Evolutionary conservation across 2,113 vertebrate species (phyloP).

Genomic region (Oncorhynchus gorbuscha): DNA sequence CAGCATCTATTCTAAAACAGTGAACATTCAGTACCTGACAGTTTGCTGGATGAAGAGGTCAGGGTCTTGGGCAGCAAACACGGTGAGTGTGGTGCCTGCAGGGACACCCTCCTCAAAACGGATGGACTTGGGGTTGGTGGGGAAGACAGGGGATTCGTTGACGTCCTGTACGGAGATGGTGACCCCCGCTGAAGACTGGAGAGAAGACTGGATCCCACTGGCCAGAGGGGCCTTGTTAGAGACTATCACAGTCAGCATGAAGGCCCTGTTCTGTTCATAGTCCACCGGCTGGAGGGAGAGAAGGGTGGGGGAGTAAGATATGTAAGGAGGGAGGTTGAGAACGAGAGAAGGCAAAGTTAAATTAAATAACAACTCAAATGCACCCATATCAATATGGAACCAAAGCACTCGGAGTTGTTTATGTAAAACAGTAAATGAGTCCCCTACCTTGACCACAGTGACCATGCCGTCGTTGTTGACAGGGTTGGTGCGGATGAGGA

Average conservation of each 20-base stretch:
- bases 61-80: conserved; percentile 79
- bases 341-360: not conserved
- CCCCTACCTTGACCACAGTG: conserved; percentile 90
- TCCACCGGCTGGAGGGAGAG: conserved; percentile 83
- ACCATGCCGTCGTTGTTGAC: conserved; percentile 95
- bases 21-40: conserved; percentile 78
- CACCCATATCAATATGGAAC: too few relatives aligned
- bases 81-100: conserved; percentile 82
- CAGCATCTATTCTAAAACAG: too few relatives aligned
- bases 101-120: conserved; percentile 93
- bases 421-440: too few relatives aligned
- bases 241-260: conserved; percentile 96
- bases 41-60: conserved; percentile 88
- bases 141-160: conserved; percentile 93
- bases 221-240: conserved; percentile 95
- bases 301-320: not conserved
- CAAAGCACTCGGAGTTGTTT: too few relatives aligned
- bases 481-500: conserved; percentile 89
- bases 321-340: not conserved
- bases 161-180: conserved; percentile 91
- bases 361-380: not conserved
- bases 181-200: conserved; percentile 92
- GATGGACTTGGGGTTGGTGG: conserved; percentile 89
- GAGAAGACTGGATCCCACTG: conserved; percentile 93
- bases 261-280: conserved; percentile 94